Base-by-base conservation (phyloP, 1,140 invertebrate species). In the Nebria ingens region DNA sequence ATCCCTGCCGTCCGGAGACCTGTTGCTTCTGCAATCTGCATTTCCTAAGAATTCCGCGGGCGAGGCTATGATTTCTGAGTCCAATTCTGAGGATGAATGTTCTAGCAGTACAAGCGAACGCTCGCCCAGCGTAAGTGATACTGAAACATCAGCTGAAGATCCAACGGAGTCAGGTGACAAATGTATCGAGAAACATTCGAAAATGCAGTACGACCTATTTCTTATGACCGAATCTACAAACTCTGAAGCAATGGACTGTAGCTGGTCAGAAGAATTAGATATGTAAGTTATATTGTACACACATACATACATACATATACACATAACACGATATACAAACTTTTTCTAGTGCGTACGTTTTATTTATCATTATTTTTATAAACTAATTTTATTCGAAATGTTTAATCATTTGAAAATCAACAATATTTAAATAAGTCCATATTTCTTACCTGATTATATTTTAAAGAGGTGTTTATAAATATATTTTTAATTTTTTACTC, bases 21-120 rank as follows among this genome's bases (percentile, higher is more conserved):
- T 59, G 17, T 40, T 61, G n/a, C 45, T 57, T 12, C 42, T 71
- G 38, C 69, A 53, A 34, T 19, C 21, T 25, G 19, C 69, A 13
- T 61, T 62, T 19, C 68, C 69, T 42, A 81, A 82, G 61, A 79
- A 82, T 61, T 78, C 81, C 2, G 81, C 80, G n/a, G 81, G 80
- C 2, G 81, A 83, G 64, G 78, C 80, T 20, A 69, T 69, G 59
- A 71, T 74, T 12, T 76, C 73, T 2, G 76, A 77, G 45, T 73
- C 75, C 50, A 77, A 77, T 55, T 78, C 76, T 0, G 76, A 79
- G 58, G 77, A 77, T 61, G 76, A 78, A 45, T 45, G 40, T 45
- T 45, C 40, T 45, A 45, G 40, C 40, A 45, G 40, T 45, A 45
- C 40, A 45, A 45, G 40, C 40, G 40, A 53, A 12, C 52, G 52